These are phyloP conservation scores for Acanthaster planci DNA, from an alignment of 35 echinoderm and acorn worm species.

Conservation along the genomic window DNA sequence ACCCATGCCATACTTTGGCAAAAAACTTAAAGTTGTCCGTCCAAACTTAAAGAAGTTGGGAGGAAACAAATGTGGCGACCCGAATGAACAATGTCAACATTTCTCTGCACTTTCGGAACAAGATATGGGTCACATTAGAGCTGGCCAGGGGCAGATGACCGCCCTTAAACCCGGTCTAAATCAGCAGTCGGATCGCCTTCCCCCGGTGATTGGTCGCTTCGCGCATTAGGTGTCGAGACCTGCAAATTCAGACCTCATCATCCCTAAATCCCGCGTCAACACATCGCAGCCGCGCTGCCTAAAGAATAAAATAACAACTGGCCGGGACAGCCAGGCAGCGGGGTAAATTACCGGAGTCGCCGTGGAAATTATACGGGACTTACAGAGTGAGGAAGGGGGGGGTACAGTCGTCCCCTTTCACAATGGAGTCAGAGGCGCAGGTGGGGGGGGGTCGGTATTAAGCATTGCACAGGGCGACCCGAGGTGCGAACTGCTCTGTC, in stretches of 20 bases:
- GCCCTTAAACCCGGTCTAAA: background rate
- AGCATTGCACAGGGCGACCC: background rate
- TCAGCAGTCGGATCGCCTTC: background rate
- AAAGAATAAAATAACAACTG: slow-evolving; percentile 31
- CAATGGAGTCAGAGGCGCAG: background rate
- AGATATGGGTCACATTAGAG: too few relatives aligned
- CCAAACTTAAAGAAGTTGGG: too few relatives aligned
- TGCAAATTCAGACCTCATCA: background rate
- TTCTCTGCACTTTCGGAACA: too few relatives aligned
- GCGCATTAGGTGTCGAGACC: background rate
- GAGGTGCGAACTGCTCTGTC: background rate
- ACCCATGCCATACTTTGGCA: too few relatives aligned
- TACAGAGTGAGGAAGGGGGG: too few relatives aligned
- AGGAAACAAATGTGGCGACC: too few relatives aligned
- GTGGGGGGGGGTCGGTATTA: background rate
- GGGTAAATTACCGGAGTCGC: slow-evolving; percentile 18
- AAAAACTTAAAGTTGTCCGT: too few relatives aligned
- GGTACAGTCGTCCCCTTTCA: background rate
- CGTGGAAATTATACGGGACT: slow-evolving; percentile 18
- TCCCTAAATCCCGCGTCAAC: background rate
- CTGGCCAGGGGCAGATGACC: background rate
- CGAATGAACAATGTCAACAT: too few relatives aligned
- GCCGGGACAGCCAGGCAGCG: slow-evolving; percentile 1
- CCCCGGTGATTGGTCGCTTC: slow-evolving; percentile 4
- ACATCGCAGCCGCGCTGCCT: background rate